Base-by-base conservation (phyloP, 2,797 vertebrate genomes). In the Clarias fuscus region DNA sequence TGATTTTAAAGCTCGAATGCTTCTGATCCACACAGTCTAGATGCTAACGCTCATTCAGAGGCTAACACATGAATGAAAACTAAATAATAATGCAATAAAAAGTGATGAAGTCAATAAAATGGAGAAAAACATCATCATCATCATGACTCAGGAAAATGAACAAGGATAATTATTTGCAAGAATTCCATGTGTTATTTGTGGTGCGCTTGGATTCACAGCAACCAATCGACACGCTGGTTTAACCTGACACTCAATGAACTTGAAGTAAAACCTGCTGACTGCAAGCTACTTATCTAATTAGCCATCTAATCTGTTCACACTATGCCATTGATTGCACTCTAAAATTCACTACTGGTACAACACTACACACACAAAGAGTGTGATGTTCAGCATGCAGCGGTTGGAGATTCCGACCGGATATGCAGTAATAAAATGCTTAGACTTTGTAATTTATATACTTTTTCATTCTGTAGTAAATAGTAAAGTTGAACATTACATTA, bases 41-140 rank as follows among this genome's bases (percentile, higher is more conserved):
- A 10, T 8, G 59, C 33, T 37, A 3, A 43, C 61, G 43, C n/a
- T 65, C 27, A 56, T 65, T 27, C 48, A 7, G 17, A 80, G 64
- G 61, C 61, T 80, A 65, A 80, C 65, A 27, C 7, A 13, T 27
- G 24, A 43, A 27, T 18, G 27, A 78, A 37, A 78, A 59, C 27
- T 37, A 37, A 37, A 37, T 4, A 79, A 62, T 13, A 40, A 80
- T 40, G 33, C 18, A 17, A 14, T 79, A 2, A 62, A 64, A 62
- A 79, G 33, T 17, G 59, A 8, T 80, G 59, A 80, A 91, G 90
- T 91, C 91, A 92, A 91, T 92, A 92, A 92, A 91, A 91, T 91
- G 91, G 85, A 91, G 87, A 91, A 91, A 91, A 70, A n/a, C 82
- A 83, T n/a, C 10, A 83, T n/a, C 20, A 71, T n/a, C 20, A 71